Evolutionary conservation across 2,888 invertebrate genomes (phyloP), one percentile per base, ranked within the genome.

Genomic region (Spodoptera littoralis): DNA sequence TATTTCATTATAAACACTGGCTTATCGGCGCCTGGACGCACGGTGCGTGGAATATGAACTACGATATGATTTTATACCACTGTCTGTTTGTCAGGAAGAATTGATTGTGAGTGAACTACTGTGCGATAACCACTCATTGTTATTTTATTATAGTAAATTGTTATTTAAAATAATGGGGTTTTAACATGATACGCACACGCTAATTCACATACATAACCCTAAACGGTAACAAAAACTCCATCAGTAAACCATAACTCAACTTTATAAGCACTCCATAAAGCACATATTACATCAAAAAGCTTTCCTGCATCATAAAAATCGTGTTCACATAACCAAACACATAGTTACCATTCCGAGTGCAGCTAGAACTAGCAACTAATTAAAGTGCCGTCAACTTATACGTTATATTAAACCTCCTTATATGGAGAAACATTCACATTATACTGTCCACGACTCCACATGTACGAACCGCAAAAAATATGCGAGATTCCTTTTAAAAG

Each of bases 21-120:
- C 70, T 72, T 72, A 72, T 72, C 72, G 49, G 27, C 27, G 27
- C 27, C 27, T 3, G 4, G 46, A 43, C 11, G 65, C 75, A 53
- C 36, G 53, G 60, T 45, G 75, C 75, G 59, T 70, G 65, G 74
- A 59, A 65, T 70, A 74, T 70, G 60, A 70, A 72, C 55, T 44
- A 53, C 27, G 56, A 48, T 69, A 53, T 64, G 70, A 74, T 65
- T 70, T 73, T 68, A 59, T 55, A 55, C 47, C 45, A 59, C 55
- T 50, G 36, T 56, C 51, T 58, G 27, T n/a, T 13, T 50, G 30
- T 24, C 55, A 47, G 56, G 56, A 46, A 45, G 58, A 56, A 45
- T 47, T 60, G 60, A 61, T 61, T 48, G 45, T 54, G n/a, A 52
- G 18, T 46, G 51, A 52, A 55, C 73, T 70, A 53, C 70, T 70